Conservation (phyloP, 2,888 invertebrate species). For the Caenorhabditis virilis region DNA sequence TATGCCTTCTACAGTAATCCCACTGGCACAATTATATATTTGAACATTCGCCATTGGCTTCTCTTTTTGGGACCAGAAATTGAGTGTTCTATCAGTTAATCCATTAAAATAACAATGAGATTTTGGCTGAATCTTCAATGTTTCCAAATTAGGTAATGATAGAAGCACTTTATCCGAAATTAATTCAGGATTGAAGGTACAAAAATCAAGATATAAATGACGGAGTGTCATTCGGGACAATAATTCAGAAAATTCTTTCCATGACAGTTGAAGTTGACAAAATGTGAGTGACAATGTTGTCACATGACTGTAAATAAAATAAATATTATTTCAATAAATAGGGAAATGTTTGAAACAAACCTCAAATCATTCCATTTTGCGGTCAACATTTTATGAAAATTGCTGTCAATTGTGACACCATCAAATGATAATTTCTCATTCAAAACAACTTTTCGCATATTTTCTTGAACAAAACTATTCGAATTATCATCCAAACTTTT, state of each 20-base stretch:
- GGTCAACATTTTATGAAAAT: slow-evolving; percentile 34
- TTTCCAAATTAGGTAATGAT: slow-evolving; percentile 21
- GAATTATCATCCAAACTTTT: neutral
- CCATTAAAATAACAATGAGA: slow-evolving; percentile 26
- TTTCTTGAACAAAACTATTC: neutral
- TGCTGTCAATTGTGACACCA: slow-evolving; percentile 27
- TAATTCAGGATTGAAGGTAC: slow-evolving; percentile 25
- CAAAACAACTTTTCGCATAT: slow-evolving; percentile 4
- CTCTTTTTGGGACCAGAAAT: slow-evolving; percentile 15
- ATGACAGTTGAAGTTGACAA: slow-evolving; percentile 19
- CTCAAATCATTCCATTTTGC: slow-evolving; percentile 36
- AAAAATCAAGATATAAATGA: slow-evolving; percentile 27
- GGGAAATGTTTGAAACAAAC: slow-evolving; percentile 22
- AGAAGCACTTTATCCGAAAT: slow-evolving; percentile 33
- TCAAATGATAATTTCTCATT: slow-evolving; percentile 36
- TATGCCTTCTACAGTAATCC: slow-evolving; percentile 26
- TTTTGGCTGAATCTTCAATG: slow-evolving; percentile 36
- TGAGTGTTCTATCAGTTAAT: slow-evolving; percentile 34
- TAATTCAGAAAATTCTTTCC: slow-evolving; percentile 19
- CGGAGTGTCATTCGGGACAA: slow-evolving; percentile 24
- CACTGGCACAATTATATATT: slow-evolving; percentile 17
- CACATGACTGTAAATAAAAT: slow-evolving; percentile 20
- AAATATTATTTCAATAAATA: neutral
- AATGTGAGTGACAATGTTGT: slow-evolving; percentile 21
- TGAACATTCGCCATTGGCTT: slow-evolving; percentile 7